Evolutionary conservation across 2,113 vertebrate genomes (phyloP).

Genomic region (Bambusicola thoracicus): DNA sequence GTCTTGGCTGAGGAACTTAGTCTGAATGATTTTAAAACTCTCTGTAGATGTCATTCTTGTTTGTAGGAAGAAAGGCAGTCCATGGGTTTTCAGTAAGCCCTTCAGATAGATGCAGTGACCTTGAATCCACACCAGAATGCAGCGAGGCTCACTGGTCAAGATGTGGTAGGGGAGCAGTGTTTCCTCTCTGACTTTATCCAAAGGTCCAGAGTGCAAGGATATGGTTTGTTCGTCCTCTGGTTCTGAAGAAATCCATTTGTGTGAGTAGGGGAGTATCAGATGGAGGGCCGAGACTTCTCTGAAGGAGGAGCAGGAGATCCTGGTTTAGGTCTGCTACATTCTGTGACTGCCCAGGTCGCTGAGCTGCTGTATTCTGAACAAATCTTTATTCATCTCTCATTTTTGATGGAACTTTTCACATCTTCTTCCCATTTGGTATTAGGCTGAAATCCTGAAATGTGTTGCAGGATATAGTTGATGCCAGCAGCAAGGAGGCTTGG

Average conservation of each 20-base stretch:
- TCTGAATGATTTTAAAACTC: background rate
- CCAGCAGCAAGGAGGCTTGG: background rate
- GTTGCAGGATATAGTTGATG: background rate
- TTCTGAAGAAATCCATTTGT: background rate
- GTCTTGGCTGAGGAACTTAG: background rate
- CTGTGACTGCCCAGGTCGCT: background rate
- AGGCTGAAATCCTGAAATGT: background rate
- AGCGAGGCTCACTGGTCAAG: background rate
- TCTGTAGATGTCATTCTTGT: background rate
- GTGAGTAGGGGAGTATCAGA: background rate
- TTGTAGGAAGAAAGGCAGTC: background rate
- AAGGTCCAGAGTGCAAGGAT: background rate
- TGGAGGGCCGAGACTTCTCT: background rate
- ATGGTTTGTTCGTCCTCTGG: background rate
- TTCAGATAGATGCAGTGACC: rapidly evolving
- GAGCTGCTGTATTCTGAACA: background rate
- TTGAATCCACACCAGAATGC: background rate
- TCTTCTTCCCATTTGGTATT: background rate
- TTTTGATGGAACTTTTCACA: background rate
- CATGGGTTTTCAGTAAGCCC: background rate
- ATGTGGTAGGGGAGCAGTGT: background rate
- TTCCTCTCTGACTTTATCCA: background rate
- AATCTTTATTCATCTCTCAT: background rate
- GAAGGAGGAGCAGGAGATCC: background rate
- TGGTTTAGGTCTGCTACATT: background rate